Conservation (phyloP, 2,113 vertebrate genomes). For the Reinhardtius hippoglossoides region DNA sequence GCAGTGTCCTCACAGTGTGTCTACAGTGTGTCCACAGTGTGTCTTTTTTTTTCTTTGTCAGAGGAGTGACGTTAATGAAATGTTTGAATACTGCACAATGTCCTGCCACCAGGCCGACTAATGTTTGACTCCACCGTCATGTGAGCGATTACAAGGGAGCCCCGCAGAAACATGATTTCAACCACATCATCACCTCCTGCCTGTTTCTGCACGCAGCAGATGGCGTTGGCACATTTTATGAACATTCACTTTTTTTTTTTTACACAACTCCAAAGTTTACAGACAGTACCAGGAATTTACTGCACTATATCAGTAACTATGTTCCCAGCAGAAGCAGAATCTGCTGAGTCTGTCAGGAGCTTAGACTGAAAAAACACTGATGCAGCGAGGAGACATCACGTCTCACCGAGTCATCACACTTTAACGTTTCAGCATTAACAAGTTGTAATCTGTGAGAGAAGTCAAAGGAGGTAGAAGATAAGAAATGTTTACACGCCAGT, state of each 20-base stretch:
- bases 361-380: no score
- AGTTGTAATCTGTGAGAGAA: background rate
- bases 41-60: background rate
- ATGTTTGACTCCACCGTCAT: background rate
- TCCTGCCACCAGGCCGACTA: background rate
- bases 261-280: background rate
- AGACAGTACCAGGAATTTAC: no score
- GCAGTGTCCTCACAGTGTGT: constrained; percentile 53
- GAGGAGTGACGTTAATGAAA: background rate
- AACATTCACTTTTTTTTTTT: background rate
- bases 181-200: background rate
- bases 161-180: constrained; percentile 3
- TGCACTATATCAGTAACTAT: background rate
- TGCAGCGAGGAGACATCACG: no score
- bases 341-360: no score
- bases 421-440: background rate
- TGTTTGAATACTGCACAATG: background rate
- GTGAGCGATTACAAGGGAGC: background rate
- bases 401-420: no score
- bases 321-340: background rate
- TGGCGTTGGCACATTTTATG: background rate
- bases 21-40: no score
- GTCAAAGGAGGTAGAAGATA: no score
- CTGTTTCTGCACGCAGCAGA: background rate
- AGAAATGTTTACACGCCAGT: no score